Evolutionary conservation across 2,797 vertebrate species (phyloP).

Genomic region (Eremophila alpestris): DNA sequence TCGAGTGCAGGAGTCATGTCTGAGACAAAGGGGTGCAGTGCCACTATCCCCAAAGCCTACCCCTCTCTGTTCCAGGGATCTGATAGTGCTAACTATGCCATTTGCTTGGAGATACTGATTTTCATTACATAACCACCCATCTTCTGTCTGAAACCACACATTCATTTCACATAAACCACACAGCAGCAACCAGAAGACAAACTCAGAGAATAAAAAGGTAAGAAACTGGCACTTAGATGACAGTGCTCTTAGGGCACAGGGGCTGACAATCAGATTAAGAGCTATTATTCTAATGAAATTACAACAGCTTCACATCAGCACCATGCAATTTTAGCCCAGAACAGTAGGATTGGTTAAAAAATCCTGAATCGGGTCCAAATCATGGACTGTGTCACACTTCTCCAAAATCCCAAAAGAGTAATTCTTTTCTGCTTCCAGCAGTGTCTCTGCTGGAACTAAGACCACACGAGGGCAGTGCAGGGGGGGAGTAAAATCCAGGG

Average conservation of each 20-base stretch:
- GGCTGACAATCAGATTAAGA: neutral
- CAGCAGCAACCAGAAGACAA: neutral
- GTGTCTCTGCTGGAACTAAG: neutral
- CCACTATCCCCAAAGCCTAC: neutral
- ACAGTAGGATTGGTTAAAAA: neutral
- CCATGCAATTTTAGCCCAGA: neutral
- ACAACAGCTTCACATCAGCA: neutral
- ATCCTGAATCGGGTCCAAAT: neutral
- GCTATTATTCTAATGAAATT: neutral
- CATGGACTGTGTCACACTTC: neutral
- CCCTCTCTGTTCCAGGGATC: neutral
- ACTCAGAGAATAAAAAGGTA: neutral
- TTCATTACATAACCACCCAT: neutral
- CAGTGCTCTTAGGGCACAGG: neutral
- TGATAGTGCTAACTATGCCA: neutral
- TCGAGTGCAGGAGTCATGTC: neutral
- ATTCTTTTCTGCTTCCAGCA: neutral
- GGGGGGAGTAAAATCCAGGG: neutral
- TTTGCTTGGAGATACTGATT: neutral
- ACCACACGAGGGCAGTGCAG: slow-evolving; percentile 37
- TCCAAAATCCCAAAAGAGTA: neutral
- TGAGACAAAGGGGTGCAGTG: neutral
- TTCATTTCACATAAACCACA: neutral
- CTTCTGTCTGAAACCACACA: neutral
- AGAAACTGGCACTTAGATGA: neutral